A percentile compares a stretch with the other conserved stretches of the same genome.
phyloP scores from a whole-genome alignment of 2,888 invertebrate species.

The Lymantria dispar region DNA sequence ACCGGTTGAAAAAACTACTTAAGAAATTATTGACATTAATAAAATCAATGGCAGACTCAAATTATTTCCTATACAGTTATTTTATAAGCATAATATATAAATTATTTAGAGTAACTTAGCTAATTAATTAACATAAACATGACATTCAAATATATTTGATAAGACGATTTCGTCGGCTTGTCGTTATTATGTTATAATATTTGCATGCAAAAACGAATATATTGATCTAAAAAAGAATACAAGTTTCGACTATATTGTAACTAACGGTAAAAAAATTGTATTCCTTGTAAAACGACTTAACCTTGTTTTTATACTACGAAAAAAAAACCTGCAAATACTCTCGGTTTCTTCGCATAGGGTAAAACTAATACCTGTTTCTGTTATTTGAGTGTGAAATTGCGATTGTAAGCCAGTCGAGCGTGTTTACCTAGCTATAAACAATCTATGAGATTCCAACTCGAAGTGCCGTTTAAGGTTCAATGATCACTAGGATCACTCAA shows the following conservation, averaged over 20 bases:
- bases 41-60: neutral
- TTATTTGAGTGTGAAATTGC: conserved; percentile 55
- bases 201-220: neutral
- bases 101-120: neutral
- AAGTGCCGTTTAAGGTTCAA: conserved; percentile 55
- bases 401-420: conserved; percentile 46
- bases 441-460: conserved; percentile 34
- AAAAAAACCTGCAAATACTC: conserved; percentile 31
- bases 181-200: neutral
- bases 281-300: conserved; percentile 25
- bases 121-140: conserved; percentile 4
- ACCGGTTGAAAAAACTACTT: neutral
- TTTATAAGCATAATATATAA: neutral
- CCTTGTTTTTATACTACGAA: conserved; percentile 19
- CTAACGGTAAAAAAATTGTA: conserved; percentile 26
- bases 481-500: conserved; percentile 51
- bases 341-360: conserved; percentile 36
- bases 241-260: conserved; percentile 19
- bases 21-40: neutral
- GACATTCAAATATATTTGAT: neutral
- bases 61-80: conserved; percentile 3
- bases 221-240: neutral
- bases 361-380: conserved; percentile 36
- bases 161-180: neutral
- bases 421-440: conserved; percentile 46